Conservation (phyloP, 2,888 invertebrate species). For the Steinernema scapterisci region DNA sequence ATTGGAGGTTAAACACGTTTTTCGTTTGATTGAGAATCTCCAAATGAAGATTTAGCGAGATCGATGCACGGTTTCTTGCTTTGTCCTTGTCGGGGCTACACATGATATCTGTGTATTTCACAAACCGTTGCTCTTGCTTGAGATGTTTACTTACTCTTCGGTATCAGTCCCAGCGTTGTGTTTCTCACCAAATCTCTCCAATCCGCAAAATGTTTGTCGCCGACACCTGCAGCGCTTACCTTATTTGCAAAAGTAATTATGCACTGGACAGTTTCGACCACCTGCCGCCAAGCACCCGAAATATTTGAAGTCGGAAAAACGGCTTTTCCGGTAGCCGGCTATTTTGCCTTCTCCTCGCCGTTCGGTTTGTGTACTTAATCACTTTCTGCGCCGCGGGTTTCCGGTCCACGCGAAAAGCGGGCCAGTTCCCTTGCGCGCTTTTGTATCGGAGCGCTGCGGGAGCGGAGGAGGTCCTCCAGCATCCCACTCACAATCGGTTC, state of each 20-base stretch:
- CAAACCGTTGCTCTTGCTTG: too few species aligned
- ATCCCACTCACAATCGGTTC: background rate
- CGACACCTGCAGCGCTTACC: background rate
- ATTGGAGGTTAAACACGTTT: too few species aligned
- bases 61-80: too few species aligned
- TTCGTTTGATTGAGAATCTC: too few species aligned
- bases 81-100: too few species aligned
- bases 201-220: background rate
- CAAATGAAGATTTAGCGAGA: too few species aligned
- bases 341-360: background rate
- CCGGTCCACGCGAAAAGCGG: background rate
- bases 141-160: background rate
- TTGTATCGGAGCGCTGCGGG: too few species aligned
- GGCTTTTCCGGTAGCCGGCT: background rate
- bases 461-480: background rate
- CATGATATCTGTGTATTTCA: too few species aligned
- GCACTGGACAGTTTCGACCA: background rate
- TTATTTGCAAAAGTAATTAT: background rate
- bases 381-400: background rate
- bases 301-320: background rate
- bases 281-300: background rate
- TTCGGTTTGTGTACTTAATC: slow-evolving; percentile 20
- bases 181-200: background rate
- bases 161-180: too few species aligned
- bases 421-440: slow-evolving; percentile 12